Base-by-base conservation (phyloP, 2,888 invertebrate genomes). In the Scaptomyza caliginosa region DNA sequence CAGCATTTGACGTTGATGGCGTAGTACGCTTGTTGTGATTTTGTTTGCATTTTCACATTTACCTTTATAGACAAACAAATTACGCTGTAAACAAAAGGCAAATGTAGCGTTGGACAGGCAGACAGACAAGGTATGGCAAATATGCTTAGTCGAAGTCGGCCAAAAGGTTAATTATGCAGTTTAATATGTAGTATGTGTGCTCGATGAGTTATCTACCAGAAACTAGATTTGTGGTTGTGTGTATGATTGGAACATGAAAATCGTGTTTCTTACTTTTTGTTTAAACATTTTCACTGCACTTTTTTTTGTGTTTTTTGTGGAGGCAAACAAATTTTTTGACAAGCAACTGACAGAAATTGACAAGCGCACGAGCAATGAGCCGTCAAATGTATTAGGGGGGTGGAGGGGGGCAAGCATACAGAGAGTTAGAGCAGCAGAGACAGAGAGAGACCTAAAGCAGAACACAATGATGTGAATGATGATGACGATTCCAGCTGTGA, bases 331-430 rank as follows among this genome's bases (percentile, higher is more conserved):
- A 81, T 81, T 16, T 83, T 83, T 84, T 84, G 87, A 89, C 82
- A 88, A 82, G 78, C 80, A 85, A 78, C 78, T 87, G 89, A 80
- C 88, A 88, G 85, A 77, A 83, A 87, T 83, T 88, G 89, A 87
- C 87, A 81, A 77, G 83, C 84, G 74, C 74, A 77, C 74, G 69
- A 88, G 72, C 83, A 87, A 74, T 84, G 85, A 67, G 49, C 83
- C 63, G 54, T 51, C 80, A 65, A 72, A 80, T 68, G 59, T 62
- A 57, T 60, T 30, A 7, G 42, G n/a, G 13, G 32, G 2, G 28
- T 10, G 13, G 19, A 4, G 16, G 19, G 23, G 1, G 7, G 13
- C 2, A 0, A 8, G n/a, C n/a, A n/a, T n/a, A n/a, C n/a, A n/a
- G n/a, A n/a, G n/a, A n/a, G n/a, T n/a, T n/a, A n/a, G 42, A 30